Evolutionary conservation across 2,113 vertebrate species (phyloP).

Genomic region (Entelurus aequoreus): DNA sequence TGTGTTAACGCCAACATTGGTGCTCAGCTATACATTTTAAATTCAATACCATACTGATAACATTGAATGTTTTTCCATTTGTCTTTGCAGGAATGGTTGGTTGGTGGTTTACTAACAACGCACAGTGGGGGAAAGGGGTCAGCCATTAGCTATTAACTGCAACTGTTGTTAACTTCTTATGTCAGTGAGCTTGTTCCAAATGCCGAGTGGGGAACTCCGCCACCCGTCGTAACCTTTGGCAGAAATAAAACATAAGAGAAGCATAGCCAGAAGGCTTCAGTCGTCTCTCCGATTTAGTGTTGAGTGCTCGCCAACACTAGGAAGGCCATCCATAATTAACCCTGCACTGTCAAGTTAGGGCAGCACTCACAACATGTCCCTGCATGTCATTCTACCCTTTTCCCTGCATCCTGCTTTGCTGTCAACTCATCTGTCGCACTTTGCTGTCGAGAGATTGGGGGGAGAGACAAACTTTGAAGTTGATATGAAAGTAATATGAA

Average conservation of each 20-base stretch:
- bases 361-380: slow-evolving; percentile 60
- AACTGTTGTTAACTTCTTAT: slow-evolving; percentile 40
- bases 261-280: slow-evolving; percentile 41
- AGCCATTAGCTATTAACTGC: slow-evolving; percentile 42
- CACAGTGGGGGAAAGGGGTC: slow-evolving; percentile 31
- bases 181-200: slow-evolving; percentile 37
- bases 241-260: slow-evolving; percentile 58
- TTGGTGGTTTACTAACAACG: slow-evolving; percentile 24
- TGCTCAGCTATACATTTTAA: too few relatives aligned
- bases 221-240: slow-evolving; percentile 26
- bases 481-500: slow-evolving; percentile 29
- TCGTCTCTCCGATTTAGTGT: slow-evolving; percentile 43
- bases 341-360: slow-evolving; percentile 50
- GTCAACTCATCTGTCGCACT: slow-evolving; percentile 47
- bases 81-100: too few relatives aligned
- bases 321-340: slow-evolving; percentile 68
- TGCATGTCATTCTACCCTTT: slow-evolving; percentile 54
- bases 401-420: slow-evolving; percentile 37
- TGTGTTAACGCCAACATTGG: too few relatives aligned
- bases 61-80: too few relatives aligned
- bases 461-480: slow-evolving; percentile 47
- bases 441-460: slow-evolving; percentile 15
- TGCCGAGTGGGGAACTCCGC: slow-evolving; percentile 30
- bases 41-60: too few relatives aligned
- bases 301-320: slow-evolving; percentile 36